Base-by-base conservation (phyloP, 2,113 vertebrate species). In the Ellobius talpinus region DNA sequence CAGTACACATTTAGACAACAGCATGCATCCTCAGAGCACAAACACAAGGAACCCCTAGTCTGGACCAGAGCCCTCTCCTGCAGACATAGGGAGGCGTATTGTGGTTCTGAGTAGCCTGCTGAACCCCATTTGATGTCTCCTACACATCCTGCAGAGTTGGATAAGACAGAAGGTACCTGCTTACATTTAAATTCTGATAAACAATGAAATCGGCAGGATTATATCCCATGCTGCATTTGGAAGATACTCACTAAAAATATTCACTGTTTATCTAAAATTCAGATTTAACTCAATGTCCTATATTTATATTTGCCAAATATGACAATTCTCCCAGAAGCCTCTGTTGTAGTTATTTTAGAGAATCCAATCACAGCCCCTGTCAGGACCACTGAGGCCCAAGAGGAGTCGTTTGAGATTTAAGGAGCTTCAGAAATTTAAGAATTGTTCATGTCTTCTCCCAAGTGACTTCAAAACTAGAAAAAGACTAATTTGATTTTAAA, bases 241-340 rank as follows among this genome's bases (percentile, higher is more conserved):
- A 63, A 63, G n/a, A 93, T 45, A 65, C 66, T 93, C 63, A 91
- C 55, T 72, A 87, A 77, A 94, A 89, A 77, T 61, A 91, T 21
- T 74, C 61, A 55, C 23, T 68, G 61, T 87, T 95, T 87, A 87
- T 42, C 74, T 94, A 47, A 93, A 86, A 89, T 94, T 96, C 91
- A 81, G 68, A 29, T 95, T 79, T 68, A 74, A 93, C 36, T 74
- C 24, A 74, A 68, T 16, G 12, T 47, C 29, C n/a, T 70, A 0
- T 89, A 42, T 65, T 96, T 81, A 79, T 90, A 73, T 95, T 84
- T 73, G 12, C 19, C 65, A 63, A 42, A 9, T 63, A 33, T 95
- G 65, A 70, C 70, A 90, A 70, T n/a, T 6, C 13, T 96, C 45
- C 66, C 61, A 50, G 66, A 86, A 70, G 1, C 17, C 19, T 81